Evolutionary conservation across 2,113 vertebrate species (phyloP).

Genomic region (Scytalopus superciliaris): DNA sequence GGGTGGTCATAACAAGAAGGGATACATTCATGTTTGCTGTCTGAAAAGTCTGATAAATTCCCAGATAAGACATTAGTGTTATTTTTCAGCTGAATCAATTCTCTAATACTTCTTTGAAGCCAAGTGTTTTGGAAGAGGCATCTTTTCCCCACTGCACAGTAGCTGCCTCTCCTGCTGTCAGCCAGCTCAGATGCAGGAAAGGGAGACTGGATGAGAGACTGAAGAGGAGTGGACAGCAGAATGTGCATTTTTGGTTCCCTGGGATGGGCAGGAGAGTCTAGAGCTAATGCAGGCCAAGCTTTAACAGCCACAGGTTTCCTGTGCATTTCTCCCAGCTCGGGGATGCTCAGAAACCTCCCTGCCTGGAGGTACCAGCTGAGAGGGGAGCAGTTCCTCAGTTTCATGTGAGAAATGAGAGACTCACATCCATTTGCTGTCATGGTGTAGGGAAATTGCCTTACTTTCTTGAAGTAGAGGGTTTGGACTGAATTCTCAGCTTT

Average conservation of each 20-base stretch:
- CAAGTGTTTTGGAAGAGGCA: neutral
- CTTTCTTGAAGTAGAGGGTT: neutral
- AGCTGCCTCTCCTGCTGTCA: neutral
- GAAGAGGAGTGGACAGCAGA: neutral
- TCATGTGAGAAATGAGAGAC: neutral
- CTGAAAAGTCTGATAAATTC: neutral
- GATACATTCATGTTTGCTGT: neutral
- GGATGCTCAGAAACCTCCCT: neutral
- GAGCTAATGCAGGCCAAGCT: neutral
- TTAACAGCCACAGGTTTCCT: neutral
- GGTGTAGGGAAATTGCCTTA: neutral
- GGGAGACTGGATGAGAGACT: neutral
- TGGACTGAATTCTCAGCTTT: neutral
- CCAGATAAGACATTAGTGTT: neutral
- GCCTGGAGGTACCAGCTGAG: neutral
- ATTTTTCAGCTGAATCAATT: conserved; percentile 16
- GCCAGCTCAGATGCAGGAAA: neutral
- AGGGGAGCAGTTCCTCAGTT: neutral
- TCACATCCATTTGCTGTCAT: neutral
- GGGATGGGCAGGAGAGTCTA: neutral
- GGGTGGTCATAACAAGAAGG: neutral
- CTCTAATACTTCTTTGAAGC: neutral
- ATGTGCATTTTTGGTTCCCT: neutral
- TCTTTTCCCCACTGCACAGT: neutral
- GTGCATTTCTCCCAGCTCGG: rapidly evolving